Conservation (phyloP, 2,113 vertebrate species). For the Terrapene triunguis region DNA sequence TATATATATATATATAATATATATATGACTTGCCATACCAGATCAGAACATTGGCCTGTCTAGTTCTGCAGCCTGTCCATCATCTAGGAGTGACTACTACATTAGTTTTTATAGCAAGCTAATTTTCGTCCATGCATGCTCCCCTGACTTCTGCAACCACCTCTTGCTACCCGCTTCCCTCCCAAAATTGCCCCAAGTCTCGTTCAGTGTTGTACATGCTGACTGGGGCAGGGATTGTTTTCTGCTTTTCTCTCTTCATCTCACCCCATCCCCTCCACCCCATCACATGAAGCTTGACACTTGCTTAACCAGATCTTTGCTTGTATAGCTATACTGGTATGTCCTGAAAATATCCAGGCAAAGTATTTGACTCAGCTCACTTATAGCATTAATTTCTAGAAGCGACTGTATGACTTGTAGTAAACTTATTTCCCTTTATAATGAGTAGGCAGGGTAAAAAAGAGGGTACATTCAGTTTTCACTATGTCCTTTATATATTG, state of each 20-base stretch:
- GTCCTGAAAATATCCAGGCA: background rate
- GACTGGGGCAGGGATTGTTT: slow-evolving; percentile 7
- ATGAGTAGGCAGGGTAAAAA: background rate
- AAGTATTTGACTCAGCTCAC: slow-evolving; percentile 2
- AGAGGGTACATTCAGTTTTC: background rate
- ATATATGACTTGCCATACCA: background rate
- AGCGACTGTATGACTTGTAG: background rate
- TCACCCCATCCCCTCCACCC: background rate
- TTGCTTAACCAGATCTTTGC: background rate
- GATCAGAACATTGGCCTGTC: background rate
- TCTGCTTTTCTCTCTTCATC: background rate
- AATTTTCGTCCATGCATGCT: background rate
- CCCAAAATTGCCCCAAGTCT: background rate
- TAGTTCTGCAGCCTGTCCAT: background rate
- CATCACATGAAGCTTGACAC: background rate
- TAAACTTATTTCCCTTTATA: background rate
- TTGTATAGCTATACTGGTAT: background rate
- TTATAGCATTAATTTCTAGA: slow-evolving; percentile 8
- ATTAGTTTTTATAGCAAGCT: background rate
- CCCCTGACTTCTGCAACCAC: too few species aligned
- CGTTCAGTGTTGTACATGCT: background rate
- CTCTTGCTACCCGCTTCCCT: too few species aligned
- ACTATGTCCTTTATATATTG: background rate
- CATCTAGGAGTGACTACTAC: background rate
- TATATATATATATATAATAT: too few species aligned